These are phyloP conservation scores for Lamprotornis superbus DNA, from an alignment of 2,113 vertebrate genomes.

Conservation along the genomic window DNA sequence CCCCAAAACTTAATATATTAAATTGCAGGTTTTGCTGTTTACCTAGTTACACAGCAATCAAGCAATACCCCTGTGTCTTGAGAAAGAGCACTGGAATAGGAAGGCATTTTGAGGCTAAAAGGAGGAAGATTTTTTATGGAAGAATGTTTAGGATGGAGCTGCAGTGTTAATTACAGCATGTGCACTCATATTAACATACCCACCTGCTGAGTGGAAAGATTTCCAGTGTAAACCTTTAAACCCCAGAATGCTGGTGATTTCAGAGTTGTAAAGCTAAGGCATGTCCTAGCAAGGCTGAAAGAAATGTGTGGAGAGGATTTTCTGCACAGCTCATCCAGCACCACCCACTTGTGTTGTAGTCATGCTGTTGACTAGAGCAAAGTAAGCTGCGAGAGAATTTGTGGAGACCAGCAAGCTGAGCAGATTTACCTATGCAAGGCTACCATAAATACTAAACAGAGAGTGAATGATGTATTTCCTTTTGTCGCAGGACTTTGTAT, in stretches of 20 bases:
- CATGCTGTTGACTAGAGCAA: background rate
- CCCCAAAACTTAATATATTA: background rate
- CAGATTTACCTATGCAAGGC: background rate
- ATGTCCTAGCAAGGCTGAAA: background rate
- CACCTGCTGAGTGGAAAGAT: background rate
- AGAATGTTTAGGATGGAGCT: background rate
- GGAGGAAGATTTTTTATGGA: background rate
- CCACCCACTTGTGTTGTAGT: background rate
- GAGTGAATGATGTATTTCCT: background rate
- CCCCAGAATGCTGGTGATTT: background rate
- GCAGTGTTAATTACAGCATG: background rate
- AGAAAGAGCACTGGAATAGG: background rate
- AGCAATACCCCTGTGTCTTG: background rate
- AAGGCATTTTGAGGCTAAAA: background rate
- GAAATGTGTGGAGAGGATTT: background rate
- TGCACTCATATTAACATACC: background rate
- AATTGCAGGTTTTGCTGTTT: background rate
- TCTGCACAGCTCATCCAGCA: background rate
- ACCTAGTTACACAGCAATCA: background rate
- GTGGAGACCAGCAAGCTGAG: background rate
- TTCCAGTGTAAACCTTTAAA: background rate
- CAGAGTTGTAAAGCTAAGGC: background rate
- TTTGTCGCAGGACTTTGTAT: background rate
- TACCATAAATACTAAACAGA: background rate
- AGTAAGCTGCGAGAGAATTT: background rate